Evolutionary conservation across 2,113 vertebrate genomes (phyloP).

Genomic region (Leucosticte australis): DNA sequence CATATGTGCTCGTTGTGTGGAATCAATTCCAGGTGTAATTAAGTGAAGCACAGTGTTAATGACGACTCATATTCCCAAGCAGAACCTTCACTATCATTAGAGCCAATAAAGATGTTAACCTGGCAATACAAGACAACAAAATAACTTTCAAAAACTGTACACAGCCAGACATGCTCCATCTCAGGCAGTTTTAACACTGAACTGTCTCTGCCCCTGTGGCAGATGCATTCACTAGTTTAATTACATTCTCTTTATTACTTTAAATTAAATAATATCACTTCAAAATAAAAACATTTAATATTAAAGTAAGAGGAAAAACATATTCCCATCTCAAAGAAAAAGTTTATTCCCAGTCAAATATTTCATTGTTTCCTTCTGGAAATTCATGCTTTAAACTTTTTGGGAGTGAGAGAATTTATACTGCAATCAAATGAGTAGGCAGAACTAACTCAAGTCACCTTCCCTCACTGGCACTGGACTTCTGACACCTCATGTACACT

Average conservation of each 20-base stretch:
- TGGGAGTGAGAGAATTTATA: neutral
- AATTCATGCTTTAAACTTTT: neutral
- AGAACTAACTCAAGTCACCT: neutral
- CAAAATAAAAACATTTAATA: neutral
- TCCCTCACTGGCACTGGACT: neutral
- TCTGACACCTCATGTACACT: neutral
- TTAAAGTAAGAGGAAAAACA: neutral
- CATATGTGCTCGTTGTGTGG: neutral
- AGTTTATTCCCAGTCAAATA: neutral
- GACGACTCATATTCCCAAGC: neutral
- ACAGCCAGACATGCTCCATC: neutral
- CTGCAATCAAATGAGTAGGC: neutral
- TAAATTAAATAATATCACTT: neutral
- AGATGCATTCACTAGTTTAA: neutral
- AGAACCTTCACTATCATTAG: conserved; percentile 56
- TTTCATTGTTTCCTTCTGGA: neutral
- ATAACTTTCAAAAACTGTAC: conserved; percentile 10
- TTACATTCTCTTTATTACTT: neutral
- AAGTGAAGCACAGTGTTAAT: conserved; percentile 40
- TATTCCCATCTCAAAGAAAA: neutral
- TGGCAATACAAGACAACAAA: neutral
- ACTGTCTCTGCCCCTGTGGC: neutral
- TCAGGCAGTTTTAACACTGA: neutral
- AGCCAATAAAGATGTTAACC: conserved; percentile 26
- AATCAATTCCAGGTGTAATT: conserved; percentile 39